A percentile compares a stretch with the other conserved stretches of the same genome.
These are phyloP conservation scores for Platerodrilus igneus DNA, from an alignment of 2,888 invertebrate genomes.

Conservation along the genomic window DNA sequence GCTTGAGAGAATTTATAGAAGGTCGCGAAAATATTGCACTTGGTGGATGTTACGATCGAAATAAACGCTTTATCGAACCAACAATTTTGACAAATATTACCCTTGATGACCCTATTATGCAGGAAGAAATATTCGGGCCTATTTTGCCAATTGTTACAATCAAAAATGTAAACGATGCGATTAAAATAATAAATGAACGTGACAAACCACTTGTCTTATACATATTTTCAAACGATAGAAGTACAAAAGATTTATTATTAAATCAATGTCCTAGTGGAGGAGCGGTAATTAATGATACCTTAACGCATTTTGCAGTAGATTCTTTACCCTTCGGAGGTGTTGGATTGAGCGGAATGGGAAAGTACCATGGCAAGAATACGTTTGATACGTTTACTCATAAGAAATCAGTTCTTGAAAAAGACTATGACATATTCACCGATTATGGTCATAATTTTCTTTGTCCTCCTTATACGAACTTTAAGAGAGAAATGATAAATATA, in stretches of 20 bases:
- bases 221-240: constrained; percentile 67
- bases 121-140: constrained; percentile 97
- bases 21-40: constrained; percentile 69
- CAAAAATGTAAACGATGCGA: constrained; percentile 80
- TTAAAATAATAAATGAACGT: constrained; percentile 81
- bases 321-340: constrained; percentile 96
- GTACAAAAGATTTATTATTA: constrained; percentile 58
- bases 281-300: constrained; percentile 77
- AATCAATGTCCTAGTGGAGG: constrained; percentile 75
- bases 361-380: constrained; percentile 86
- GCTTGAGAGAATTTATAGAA: constrained; percentile 58
- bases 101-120: constrained; percentile 72
- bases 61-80: constrained; percentile 78
- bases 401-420: constrained; percentile 72
- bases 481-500: no score
- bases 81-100: constrained; percentile 76
- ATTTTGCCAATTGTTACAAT: constrained; percentile 86
- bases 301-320: constrained; percentile 82
- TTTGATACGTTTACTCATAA: constrained; percentile 94
- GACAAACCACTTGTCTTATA: constrained; percentile 90
- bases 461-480: no score
- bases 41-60: constrained; percentile 73
- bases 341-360: constrained; percentile 89
- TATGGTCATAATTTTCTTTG: no score
- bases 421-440: constrained; percentile 67